Base-by-base conservation (phyloP, 2,888 invertebrate species). In the Cerceris ruficornis region DNA sequence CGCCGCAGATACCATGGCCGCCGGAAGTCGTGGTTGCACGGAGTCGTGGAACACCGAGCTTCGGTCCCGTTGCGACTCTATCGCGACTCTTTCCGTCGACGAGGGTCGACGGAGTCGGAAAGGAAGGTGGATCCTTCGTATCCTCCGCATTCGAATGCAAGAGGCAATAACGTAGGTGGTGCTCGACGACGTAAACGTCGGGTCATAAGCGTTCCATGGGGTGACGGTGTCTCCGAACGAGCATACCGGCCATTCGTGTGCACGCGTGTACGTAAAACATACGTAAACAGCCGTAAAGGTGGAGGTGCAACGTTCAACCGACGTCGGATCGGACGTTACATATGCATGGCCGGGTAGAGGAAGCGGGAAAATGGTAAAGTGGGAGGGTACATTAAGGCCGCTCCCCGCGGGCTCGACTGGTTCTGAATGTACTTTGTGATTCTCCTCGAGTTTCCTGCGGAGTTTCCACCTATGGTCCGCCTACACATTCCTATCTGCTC, bases 391-490 rank as follows among this genome's bases (percentile, higher is more conserved):
- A 73, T 84, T 85, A 85, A 80, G 79, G 58, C 58, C 75, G 69
- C 66, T 76, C 80, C 80, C 78, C 58, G 62, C 58, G 74, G 72
- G 57, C 75, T 58, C 68, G 76, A 80, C 76, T 78, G 69, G 78
- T 72, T 69, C 75, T 70, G 77, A 81, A 81, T 83, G 80, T 77
- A 81, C 74, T 71, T 77, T 75, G 65, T 78, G 73, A 78, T 76
- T 72, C 74, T 57, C 69, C 52, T 61, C 55, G 60, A 69, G 64
- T 69, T 72, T 77, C 73, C 78, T 49, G 55, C 49, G 59, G 17
- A 55, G 60, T 39, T 60, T 41, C 55, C 42, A 14, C 13, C 11
- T 50, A 39, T 49, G 41, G 50, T 60, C 60, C 28, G 13, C 39
- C 54, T 54, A 57, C 55, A 17, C 41, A 13, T 57, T 42, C 8